A percentile compares a stretch with the other conserved stretches of the same genome.
These are phyloP conservation scores for Isichthys henryi DNA, from an alignment of 2,113 vertebrate genomes.

Conservation along the genomic window DNA sequence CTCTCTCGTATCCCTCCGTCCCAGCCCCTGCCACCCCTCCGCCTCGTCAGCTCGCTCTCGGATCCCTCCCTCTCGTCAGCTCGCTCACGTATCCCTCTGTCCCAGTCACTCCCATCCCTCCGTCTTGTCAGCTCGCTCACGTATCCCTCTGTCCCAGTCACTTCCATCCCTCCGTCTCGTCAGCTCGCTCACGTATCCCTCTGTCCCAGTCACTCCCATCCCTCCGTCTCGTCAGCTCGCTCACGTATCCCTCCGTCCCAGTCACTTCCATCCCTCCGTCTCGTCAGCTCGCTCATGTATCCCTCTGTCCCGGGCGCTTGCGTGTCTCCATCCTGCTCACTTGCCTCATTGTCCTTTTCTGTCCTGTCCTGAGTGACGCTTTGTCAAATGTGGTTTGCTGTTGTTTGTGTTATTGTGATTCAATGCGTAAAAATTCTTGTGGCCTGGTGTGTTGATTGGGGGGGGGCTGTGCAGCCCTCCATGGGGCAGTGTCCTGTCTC, in stretches of 20 bases:
- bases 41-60: too few relatives aligned
- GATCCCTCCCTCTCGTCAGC: background rate
- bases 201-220: background rate
- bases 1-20: too few relatives aligned
- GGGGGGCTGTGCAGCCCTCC: too few relatives aligned
- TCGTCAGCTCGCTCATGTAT: background rate
- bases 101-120: background rate
- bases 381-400: background rate
- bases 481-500: background rate
- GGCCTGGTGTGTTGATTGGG: background rate
- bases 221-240: background rate
- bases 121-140: background rate
- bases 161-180: background rate
- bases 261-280: background rate
- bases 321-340: background rate
- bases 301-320: background rate
- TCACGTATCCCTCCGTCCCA: background rate
- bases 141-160: background rate
- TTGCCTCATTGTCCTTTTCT: background rate
- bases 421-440: background rate
- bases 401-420: background rate
- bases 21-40: too few relatives aligned
- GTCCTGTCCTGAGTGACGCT: background rate
- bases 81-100: background rate
- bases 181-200: background rate